Evolutionary conservation across 2,113 vertebrate species (phyloP), one percentile per base, ranked within the genome.

Genomic region (Menidia beryllina): DNA sequence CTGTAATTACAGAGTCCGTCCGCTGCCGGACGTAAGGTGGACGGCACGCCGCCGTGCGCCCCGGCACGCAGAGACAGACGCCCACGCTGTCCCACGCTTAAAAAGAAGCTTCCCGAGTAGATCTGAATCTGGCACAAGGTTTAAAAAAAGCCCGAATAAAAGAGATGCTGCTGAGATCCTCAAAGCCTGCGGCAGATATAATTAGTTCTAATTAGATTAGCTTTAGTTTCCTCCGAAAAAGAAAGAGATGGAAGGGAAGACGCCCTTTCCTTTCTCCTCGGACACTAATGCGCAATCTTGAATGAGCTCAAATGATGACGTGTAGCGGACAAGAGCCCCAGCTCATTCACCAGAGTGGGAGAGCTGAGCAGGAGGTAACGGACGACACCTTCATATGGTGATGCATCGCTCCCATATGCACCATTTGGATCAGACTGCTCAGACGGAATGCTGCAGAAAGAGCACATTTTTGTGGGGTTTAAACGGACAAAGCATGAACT

Each of bases 1-100:
- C 9, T 89, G 85, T 88, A 81, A 87, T 85, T 86, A 88, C 85
- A 84, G 80, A 79, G 64, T 69, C 67, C 11, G 41, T 59, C 56
- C 5, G 7, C 41, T 45, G 23, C 57, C 72, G 8, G 49, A 79
- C 56, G 34, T 5, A n/a, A 30, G 51, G 67, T 25, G n/a, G 53
- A 38, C 75, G 24, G 21, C 26, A 3, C 15, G n/a, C 26, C 10
- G 69, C 45, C 15, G 56, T 53, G 63, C 8, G 23, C 8, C 27
- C 30, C 27, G 5, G 41, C 25, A 41, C 19, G 45, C 36, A 27
- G 55, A 74, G 58, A 67, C 39, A 30, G 12, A 36, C 55, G 34
- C 59, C 25, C 59, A 48, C 43, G 21, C 41, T 21, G 17, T 6
- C 26, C 21, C 3, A 15, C 51, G 0, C 9, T 34, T 45, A 36